Evolutionary conservation across 2,888 invertebrate species (phyloP).

Genomic region (Trissolcus japonicus): DNA sequence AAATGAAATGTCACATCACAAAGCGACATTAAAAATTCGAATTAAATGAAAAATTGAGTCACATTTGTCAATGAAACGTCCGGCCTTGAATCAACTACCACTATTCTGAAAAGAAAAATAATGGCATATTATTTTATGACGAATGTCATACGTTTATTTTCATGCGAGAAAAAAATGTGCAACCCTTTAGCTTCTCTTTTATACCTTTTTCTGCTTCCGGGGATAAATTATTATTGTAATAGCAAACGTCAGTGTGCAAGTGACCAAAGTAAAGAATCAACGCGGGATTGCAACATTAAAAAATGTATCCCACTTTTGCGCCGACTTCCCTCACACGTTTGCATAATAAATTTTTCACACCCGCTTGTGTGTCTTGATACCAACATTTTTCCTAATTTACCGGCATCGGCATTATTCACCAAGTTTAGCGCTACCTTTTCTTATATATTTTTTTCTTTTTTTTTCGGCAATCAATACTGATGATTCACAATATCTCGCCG

Average conservation of each 20-base stretch:
- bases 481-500: no score
- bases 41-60: constrained; percentile 48
- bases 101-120: constrained; percentile 39
- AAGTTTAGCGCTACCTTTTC: no score
- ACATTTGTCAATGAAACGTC: constrained; percentile 51
- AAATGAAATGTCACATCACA: constrained; percentile 42
- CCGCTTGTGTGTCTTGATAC: constrained; percentile 13
- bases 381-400: background rate
- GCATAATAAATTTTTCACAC: constrained; percentile 42
- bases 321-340: constrained; percentile 23
- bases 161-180: constrained; percentile 7
- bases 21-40: constrained; percentile 45
- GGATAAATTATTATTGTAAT: constrained; percentile 48
- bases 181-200: constrained; percentile 24
- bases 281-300: constrained; percentile 16
- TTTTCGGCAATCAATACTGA: no score
- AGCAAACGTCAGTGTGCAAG: constrained; percentile 29
- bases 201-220: constrained; percentile 9
- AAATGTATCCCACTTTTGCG: constrained; percentile 43
- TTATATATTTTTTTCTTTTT: no score
- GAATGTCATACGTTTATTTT: constrained; percentile 36
- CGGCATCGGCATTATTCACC: no score
- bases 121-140: constrained; percentile 39
- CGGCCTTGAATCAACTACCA: constrained; percentile 23
- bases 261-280: constrained; percentile 40